These are phyloP conservation scores for Tetropium fuscum DNA, from an alignment of 2,888 invertebrate genomes.

Conservation along the genomic window DNA sequence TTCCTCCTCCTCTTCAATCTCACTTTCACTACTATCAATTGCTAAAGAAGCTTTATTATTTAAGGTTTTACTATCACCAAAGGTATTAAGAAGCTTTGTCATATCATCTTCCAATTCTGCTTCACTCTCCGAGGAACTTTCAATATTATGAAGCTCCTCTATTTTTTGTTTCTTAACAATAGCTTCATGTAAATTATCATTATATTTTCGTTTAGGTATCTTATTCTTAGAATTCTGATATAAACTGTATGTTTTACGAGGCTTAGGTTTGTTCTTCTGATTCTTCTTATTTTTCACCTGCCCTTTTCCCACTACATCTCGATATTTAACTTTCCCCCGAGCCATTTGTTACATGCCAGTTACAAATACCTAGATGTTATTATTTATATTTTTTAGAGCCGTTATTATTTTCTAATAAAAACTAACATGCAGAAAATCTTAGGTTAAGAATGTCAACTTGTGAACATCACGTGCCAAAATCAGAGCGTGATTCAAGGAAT, in stretches of 20 bases:
- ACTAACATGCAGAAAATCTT: too few species aligned
- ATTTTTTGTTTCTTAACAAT: constrained; percentile 55
- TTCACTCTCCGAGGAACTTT: constrained; percentile 45
- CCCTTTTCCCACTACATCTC: constrained; percentile 49
- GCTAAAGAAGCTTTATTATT: constrained; percentile 50
- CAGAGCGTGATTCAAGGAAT: too few species aligned
- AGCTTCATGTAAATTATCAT: constrained; percentile 68
- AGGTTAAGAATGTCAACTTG: too few species aligned
- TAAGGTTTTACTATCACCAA: constrained; percentile 42
- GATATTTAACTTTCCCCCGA: constrained; percentile 49
- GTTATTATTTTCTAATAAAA: too few species aligned
- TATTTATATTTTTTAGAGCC: too few species aligned
- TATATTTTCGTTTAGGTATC: constrained; percentile 42
- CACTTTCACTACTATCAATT: constrained; percentile 60
- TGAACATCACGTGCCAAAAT: too few species aligned
- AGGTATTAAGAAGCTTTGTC: constrained; percentile 52
- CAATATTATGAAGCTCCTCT: constrained; percentile 30
- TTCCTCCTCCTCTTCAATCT: constrained; percentile 43
- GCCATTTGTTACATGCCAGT: constrained; percentile 26
- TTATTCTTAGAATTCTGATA: constrained; percentile 43
- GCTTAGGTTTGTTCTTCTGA: constrained; percentile 36
- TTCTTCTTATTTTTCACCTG: constrained; percentile 36
- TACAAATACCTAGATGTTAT: background rate
- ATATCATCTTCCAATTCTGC: constrained; percentile 44
- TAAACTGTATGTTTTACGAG: constrained; percentile 48